Base-by-base conservation (phyloP, 2,797 vertebrate genomes). In the Enteromius thamalakanensis region DNA sequence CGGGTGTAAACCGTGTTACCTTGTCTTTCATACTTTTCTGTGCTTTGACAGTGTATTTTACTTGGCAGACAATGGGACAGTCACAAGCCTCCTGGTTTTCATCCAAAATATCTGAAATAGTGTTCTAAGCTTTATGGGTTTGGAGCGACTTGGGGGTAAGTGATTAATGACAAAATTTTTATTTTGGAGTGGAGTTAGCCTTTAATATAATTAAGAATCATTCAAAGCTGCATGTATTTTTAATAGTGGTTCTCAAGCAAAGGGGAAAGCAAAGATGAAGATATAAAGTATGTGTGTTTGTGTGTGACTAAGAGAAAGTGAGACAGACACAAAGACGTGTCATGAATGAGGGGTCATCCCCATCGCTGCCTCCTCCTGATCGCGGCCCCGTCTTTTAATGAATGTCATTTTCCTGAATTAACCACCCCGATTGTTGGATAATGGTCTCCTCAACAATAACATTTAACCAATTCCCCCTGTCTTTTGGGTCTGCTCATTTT, bases 401-500 rank as follows among this genome's bases (percentile, higher is more conserved):
- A 96, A 96, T 93, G 94, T 90, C 93, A 96, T 95, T 94, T 94
- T 95, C 93, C 91, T 92, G 91, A 92, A 94, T 91, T 92, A 93
- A 92, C 93, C 92, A 92, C 89, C 91, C 92, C 92, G 90, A 95
- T 95, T 96, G 95, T 94, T 88, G 84, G 94, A 94, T 97, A 97
- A 98, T 97, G 95, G 96, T 94, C 94, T 95, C 92, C 58, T 94
- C 93, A 93, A 95, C 92, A 89, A 95, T 94, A 93, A 94, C 95
- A 92, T 95, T 96, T 94, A 95, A 95, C 94, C 95, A 96, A 96
- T 93, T 91, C 93, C 92, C 92, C 92, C 90, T 93, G 91, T 95
- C 94, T 91, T 94, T 94, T 95, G 93, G 89, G 92, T 49, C 68
- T 83, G 90, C 91, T 94, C 91, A 92, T 96, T 96, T 95, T 94